These are phyloP conservation scores for Oreochromis aureus DNA, from an alignment of 2,113 vertebrate genomes.

Conservation along the genomic window DNA sequence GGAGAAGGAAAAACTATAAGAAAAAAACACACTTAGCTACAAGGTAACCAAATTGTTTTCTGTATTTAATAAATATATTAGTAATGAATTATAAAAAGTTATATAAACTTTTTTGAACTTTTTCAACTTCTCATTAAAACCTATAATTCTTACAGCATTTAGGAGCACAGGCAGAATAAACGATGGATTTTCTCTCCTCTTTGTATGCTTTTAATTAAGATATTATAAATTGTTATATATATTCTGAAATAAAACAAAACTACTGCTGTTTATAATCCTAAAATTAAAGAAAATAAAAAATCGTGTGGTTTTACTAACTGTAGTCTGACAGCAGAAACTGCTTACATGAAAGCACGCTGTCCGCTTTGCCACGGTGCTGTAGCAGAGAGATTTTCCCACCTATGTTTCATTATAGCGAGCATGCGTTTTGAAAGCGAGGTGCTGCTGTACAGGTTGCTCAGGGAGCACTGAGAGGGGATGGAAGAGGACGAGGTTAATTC, in stretches of 20 bases:
- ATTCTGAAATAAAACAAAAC: background rate
- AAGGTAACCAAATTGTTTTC: background rate
- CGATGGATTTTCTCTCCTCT: background rate
- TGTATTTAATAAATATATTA: background rate
- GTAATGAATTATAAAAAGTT: background rate
- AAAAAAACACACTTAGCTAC: background rate
- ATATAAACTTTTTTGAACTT: background rate
- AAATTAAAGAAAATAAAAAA: background rate
- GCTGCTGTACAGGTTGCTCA: background rate
- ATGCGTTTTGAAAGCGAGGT: background rate
- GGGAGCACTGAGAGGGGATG: background rate
- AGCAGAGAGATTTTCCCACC: background rate
- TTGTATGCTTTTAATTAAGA: background rate
- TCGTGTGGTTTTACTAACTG: background rate
- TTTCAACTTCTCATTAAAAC: background rate
- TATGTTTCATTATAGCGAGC: background rate
- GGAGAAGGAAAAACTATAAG: background rate
- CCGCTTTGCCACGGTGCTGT: background rate
- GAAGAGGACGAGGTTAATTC: conserved; percentile 25
- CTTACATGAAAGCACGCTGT: background rate
- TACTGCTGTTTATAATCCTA: background rate
- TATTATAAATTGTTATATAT: background rate
- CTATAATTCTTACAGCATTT: background rate
- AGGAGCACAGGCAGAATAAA: background rate
- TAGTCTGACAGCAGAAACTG: background rate